Conservation (phyloP, 2,888 invertebrate species). For the Carterocephalus palaemon region DNA sequence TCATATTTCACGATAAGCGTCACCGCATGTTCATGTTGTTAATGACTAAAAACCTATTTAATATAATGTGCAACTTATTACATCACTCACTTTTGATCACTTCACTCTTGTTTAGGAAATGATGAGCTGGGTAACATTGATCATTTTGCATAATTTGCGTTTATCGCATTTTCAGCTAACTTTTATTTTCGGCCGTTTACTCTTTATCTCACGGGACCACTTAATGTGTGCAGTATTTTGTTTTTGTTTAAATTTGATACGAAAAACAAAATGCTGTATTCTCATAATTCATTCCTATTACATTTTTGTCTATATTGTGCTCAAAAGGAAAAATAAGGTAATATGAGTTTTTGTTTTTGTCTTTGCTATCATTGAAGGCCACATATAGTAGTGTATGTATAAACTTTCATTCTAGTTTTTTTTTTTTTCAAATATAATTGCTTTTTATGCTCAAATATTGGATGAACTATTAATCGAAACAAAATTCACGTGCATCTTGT, state of each 20-base stretch:
- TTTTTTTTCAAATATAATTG: neutral
- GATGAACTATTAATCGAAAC: neutral
- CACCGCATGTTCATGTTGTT: too few species aligned
- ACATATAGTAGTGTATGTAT: conserved; percentile 25
- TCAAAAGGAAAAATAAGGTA: conserved; percentile 18
- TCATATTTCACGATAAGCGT: too few species aligned
- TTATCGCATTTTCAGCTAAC: conserved; percentile 6
- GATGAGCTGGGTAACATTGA: neutral
- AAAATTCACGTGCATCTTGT: too few species aligned
- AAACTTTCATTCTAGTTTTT: conserved; percentile 17
- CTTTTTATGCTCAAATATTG: neutral
- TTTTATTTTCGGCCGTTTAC: conserved; percentile 21
- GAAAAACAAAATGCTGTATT: conserved; percentile 11
- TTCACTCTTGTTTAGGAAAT: neutral
- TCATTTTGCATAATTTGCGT: conserved; percentile 3
- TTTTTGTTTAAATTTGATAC: too few species aligned
- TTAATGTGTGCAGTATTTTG: too few species aligned
- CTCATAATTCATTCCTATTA: conserved; percentile 10
- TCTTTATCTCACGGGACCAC: too few species aligned
- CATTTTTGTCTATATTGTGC: conserved; percentile 19
- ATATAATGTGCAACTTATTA: neutral
- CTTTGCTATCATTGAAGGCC: conserved; percentile 24
- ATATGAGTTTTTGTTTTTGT: conserved; percentile 19
- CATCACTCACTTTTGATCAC: neutral
- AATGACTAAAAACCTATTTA: too few species aligned